phyloP scores from a whole-genome alignment of 2,888 invertebrate genomes.

The Aspidapion aeneum region DNA sequence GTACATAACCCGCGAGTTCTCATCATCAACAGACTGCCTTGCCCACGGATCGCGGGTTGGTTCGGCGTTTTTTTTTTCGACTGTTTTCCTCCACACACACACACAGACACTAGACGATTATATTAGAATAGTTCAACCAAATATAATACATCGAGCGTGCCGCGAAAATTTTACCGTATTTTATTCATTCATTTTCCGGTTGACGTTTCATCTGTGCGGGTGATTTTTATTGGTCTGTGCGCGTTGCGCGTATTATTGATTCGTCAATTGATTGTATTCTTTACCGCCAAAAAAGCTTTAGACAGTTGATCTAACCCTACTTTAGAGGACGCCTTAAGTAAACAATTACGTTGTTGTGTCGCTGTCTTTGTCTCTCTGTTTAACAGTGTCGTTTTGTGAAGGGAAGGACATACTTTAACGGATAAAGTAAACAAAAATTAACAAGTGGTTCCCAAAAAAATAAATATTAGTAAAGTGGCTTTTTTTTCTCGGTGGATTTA shows the following conservation, averaged over 20 bases:
- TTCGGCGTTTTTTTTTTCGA: background rate
- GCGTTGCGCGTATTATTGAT: background rate
- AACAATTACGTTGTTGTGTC: background rate
- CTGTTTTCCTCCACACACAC: background rate
- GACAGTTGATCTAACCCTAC: background rate
- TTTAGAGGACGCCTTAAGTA: background rate
- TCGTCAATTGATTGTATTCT: background rate
- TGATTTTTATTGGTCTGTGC: too few relatives aligned
- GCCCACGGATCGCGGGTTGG: background rate
- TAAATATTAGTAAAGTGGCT: too few relatives aligned
- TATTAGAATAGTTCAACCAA: background rate
- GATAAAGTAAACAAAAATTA: too few relatives aligned
- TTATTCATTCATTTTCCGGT: background rate
- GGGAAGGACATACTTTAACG: too few relatives aligned
- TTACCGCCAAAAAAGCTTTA: background rate
- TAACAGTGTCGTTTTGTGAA: too few relatives aligned
- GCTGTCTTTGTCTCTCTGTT: background rate
- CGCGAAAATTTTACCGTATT: background rate
- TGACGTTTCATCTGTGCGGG: background rate
- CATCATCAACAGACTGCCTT: background rate
- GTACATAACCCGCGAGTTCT: background rate
- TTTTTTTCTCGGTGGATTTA: too few relatives aligned
- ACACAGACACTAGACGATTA: background rate
- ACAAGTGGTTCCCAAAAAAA: too few relatives aligned
- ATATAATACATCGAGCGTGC: background rate